Evolutionary conservation across 2,888 invertebrate species (phyloP), one percentile per base, ranked within the genome.

Genomic region (Andrena bucephala): DNA sequence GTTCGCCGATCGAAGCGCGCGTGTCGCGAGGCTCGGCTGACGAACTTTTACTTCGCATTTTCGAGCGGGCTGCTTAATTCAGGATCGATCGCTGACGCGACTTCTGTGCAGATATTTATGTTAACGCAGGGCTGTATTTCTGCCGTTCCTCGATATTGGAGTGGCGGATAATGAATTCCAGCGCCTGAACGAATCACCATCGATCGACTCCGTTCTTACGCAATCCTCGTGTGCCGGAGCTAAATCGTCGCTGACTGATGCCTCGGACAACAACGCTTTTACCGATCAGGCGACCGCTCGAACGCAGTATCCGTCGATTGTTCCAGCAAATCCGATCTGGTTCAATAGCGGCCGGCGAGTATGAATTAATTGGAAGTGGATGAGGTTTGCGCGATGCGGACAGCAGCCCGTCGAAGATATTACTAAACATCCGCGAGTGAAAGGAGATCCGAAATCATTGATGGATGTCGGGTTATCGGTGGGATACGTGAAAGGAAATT

Each of bases 331-430:
- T 80, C 36, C 20, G 59, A 67, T 59, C 42, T 20, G 52, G 62
- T 70, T 77, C 68, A 70, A 79, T 66, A 70, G 70, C 65, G 13
- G 20, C 16, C 13, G 24, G 13, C 10, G 24, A 33, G 36, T 71
- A 71, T 62, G 52, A 71, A 70, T 60, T 77, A 66, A 77, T 67
- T 77, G 77, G 27, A 76, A 67, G 29, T 27, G 54, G 60, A 80
- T 48, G 70, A 62, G 60, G 60, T 67, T 57, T 31, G 24, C 36
- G 59, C 33, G 59, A 16, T 16, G 31, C 27, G 27, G 33, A 50
- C 48, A 10, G 8, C 4, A 13, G 48, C 4, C 13, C 13, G 20
- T 24, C n/a, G n/a, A 20, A 20, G 33, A 66, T 52, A n/a, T 5
- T 4, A 7, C 20, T 4, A 10, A 27, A 59, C 16, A 20, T 24